Evolutionary conservation across 2,113 vertebrate genomes (phyloP), one percentile per base, ranked within the genome.

Genomic region (Macaca mulatta): DNA sequence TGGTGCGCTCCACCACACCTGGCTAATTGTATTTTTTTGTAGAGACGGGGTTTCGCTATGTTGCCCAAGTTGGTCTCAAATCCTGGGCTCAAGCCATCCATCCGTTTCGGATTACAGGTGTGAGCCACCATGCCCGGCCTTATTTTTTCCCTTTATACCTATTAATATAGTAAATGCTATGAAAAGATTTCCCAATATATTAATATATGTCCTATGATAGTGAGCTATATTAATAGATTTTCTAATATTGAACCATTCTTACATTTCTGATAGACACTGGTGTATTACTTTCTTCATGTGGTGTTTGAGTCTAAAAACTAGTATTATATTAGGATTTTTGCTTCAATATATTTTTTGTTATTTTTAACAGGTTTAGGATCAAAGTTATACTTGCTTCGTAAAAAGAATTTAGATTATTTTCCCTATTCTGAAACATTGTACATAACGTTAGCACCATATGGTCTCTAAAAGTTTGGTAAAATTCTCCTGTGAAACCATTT

Each of bases 321-420:
- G 52, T 55, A 55, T 55, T 55, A 61, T 61, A 81, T 72, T 74
- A 95, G 43, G n/a, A 67, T 96, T 69, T 82, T 93, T 92, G 13
- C 64, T n/a, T 69, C 23, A 75, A 67, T 89, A 67, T 25, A 45
- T 94, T 12, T 92, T 6, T 72, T 80, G 25, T 87, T 79, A 14
- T 67, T 57, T 81, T 88, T 82, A 88, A 45, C 67, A 74, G 74
- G n/a, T 81, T 80, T 50, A 74, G 25, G 75, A 87, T 75, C 69
- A 81, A n/a, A 57, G 8, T 82, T 86, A 81, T 55, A 55, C 30
- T 82, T 87, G 8, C 40, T 32, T 77, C 23, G 8, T 83, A 81
- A 86, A 95, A 95, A 92, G 12, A 82, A 67, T 69, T 93, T 82
- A 74, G 30, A 30, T 61, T 8, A 89, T 87, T 74, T 83, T 57